Conservation (phyloP, 2,113 vertebrate species). For the Cacatua alba region DNA sequence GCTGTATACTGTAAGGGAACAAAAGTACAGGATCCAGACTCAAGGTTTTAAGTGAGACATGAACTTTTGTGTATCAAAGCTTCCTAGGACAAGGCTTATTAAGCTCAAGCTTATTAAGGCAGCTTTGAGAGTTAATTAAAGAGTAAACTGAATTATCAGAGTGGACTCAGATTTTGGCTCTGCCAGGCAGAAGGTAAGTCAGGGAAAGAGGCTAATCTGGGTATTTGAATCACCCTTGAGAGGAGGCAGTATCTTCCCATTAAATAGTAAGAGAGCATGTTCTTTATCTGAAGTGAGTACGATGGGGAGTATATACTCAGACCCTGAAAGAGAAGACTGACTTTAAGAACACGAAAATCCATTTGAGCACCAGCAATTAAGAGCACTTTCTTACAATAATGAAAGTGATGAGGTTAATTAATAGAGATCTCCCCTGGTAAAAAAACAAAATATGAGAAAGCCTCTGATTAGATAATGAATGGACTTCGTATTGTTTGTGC, state of each 20-base stretch:
- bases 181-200: neutral
- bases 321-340: neutral
- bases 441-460: neutral
- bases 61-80: neutral
- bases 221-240: neutral
- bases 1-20: rapidly evolving
- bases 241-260: neutral
- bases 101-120: neutral
- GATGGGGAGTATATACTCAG: neutral
- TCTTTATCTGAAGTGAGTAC: neutral
- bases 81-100: neutral
- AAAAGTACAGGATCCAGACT: neutral
- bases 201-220: neutral
- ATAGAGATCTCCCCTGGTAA: neutral
- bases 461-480: neutral
- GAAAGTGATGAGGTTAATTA: neutral
- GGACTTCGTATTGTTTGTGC: neutral
- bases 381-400: neutral
- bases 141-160: neutral
- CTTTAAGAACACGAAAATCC: neutral
- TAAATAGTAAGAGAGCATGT: neutral
- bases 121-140: neutral
- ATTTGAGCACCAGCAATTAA: neutral
- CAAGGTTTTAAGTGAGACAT: neutral
- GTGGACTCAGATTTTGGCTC: neutral